These are phyloP conservation scores for Bovichtus diacanthus DNA, from an alignment of 2,797 vertebrate species.

Conservation along the genomic window DNA sequence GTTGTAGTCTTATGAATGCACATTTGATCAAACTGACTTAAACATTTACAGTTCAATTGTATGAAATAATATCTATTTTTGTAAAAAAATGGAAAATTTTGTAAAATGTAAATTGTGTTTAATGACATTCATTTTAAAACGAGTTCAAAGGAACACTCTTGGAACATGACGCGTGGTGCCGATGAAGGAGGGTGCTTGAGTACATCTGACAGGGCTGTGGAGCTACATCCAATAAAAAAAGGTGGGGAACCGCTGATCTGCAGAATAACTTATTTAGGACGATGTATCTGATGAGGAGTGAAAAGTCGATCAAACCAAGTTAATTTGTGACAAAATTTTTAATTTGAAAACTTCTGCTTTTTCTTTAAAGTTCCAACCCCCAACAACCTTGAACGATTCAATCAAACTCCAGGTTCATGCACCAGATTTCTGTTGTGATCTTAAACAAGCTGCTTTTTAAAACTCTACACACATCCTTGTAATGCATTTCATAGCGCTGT, in stretches of 20 bases:
- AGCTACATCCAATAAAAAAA: background rate
- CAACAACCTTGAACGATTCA: slow-evolving; percentile 19
- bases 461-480: slow-evolving; percentile 16
- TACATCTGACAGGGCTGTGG: background rate
- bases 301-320: background rate
- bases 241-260: background rate
- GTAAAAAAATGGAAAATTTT: no score
- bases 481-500: slow-evolving; percentile 20
- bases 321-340: background rate
- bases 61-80: background rate
- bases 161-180: background rate
- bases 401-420: slow-evolving; percentile 2
- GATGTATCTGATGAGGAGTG: background rate
- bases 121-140: background rate
- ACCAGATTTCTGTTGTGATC: slow-evolving; percentile 17
- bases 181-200: background rate
- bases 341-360: background rate
- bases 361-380: background rate
- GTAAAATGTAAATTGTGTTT: background rate
- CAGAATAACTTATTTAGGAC: background rate
- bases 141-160: background rate
- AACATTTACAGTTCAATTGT: background rate
- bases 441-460: slow-evolving; percentile 23
- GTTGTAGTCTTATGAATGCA: background rate
- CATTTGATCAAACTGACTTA: background rate